These are phyloP conservation scores for Antechinus stuartii DNA, from an alignment of 2,113 vertebrate species.

Conservation along the genomic window DNA sequence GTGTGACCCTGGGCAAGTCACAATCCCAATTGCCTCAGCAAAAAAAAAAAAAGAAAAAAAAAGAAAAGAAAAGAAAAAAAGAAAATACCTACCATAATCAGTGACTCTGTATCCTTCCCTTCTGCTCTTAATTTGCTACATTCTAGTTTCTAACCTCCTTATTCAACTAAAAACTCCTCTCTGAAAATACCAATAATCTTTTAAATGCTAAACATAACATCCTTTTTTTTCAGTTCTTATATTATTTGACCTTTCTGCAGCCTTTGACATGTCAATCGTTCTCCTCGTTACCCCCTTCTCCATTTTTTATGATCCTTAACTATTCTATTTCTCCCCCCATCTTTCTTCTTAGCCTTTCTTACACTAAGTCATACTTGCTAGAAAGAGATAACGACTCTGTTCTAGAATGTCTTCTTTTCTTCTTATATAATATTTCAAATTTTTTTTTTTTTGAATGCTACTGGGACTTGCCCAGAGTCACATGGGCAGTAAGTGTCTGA, in stretches of 20 bases:
- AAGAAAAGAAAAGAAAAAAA: too few species aligned
- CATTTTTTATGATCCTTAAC: neutral
- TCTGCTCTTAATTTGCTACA: neutral
- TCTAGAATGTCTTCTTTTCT: neutral
- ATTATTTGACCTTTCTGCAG: neutral
- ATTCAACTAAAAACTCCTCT: neutral
- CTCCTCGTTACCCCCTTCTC: neutral
- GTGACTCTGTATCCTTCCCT: neutral
- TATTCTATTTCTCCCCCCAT: neutral
- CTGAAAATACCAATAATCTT: neutral
- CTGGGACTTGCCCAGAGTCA: too few species aligned
- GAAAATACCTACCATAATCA: neutral
- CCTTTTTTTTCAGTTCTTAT: neutral
- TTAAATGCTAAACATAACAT: neutral
- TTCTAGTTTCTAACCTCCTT: neutral
- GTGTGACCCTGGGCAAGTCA: too few species aligned
- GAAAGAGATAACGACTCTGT: neutral
- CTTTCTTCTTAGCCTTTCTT: neutral
- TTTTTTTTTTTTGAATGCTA: neutral
- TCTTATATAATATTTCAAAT: neutral
- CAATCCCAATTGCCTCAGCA: too few species aligned
- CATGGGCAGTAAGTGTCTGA: too few species aligned
- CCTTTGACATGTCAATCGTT: neutral
- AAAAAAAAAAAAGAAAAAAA: too few species aligned
- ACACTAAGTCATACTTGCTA: neutral